These are phyloP conservation scores for Drosophila neotestacea DNA, from an alignment of 2,888 invertebrate genomes.

Conservation along the genomic window DNA sequence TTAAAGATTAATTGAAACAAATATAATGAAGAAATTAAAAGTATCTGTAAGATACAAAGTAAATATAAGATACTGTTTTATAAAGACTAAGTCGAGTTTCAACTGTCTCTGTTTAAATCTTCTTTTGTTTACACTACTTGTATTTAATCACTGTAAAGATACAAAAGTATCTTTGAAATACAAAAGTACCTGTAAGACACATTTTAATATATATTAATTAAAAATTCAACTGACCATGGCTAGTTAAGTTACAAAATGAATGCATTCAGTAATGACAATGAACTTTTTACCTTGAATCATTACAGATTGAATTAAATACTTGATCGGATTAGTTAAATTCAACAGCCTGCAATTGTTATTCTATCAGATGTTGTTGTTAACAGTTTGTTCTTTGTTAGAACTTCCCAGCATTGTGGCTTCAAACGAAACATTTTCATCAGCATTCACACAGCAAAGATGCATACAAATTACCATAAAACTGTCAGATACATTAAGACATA, in stretches of 20 bases:
- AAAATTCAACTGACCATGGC: neutral
- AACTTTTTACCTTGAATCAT: conserved; percentile 10
- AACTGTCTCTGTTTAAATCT: no score
- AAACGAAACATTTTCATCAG: conserved; percentile 44
- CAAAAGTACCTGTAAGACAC: conserved; percentile 11
- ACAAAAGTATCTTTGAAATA: neutral
- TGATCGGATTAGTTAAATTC: conserved; percentile 3
- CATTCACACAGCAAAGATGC: conserved; percentile 67
- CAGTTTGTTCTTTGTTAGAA: conserved; percentile 23
- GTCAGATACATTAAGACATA: conserved; percentile 56
- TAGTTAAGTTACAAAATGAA: neutral
- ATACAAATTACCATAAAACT: conserved; percentile 73
- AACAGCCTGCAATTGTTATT: conserved; percentile 3
- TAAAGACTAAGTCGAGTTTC: no score
- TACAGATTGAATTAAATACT: conserved; percentile 10
- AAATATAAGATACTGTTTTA: neutral
- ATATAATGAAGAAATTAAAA: neutral
- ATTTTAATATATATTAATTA: neutral
- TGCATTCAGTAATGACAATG: neutral
- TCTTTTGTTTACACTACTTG: conserved; percentile 17
- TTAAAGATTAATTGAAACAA: no score
- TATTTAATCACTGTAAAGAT: neutral
- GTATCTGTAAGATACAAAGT: conserved; percentile 1
- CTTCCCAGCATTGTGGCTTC: conserved; percentile 50
- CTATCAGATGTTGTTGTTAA: conserved; percentile 15